Conservation (phyloP, 2,113 vertebrate genomes). For the Thinocorus orbignyianus region DNA sequence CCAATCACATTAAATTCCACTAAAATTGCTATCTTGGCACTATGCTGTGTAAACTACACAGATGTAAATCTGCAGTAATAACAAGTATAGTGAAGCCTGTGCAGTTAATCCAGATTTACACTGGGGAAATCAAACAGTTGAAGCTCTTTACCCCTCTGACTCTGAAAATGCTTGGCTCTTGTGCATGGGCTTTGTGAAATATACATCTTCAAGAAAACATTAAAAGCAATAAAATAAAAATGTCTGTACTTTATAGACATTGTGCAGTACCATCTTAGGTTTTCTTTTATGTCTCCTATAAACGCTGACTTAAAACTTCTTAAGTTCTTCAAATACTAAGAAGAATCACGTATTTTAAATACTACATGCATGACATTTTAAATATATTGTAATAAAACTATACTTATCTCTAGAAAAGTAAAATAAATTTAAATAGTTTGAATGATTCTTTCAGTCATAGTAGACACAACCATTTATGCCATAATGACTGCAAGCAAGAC, state of each 20-base stretch:
- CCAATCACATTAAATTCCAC: constrained; percentile 42
- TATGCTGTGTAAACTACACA: constrained; percentile 18
- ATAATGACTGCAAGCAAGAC: neutral
- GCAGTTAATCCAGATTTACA: constrained; percentile 28
- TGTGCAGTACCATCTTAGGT: neutral
- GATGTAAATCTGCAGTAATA: constrained; percentile 28
- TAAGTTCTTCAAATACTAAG: neutral
- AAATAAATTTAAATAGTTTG: neutral
- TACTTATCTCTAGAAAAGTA: neutral
- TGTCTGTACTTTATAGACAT: accelerated
- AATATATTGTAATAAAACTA: neutral
- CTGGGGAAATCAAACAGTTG: neutral
- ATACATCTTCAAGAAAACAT: neutral
- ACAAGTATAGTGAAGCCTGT: neutral
- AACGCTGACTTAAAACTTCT: neutral
- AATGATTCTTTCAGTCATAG: neutral
- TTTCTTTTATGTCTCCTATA: neutral
- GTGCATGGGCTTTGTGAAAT: neutral
- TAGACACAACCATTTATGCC: neutral
- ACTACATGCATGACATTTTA: neutral
- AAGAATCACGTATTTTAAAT: neutral
- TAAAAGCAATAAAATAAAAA: neutral
- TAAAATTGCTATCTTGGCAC: constrained; percentile 45
- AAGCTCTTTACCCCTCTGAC: neutral
- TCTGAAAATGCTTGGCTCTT: neutral